Evolutionary conservation across 1,140 invertebrate species (phyloP), one percentile per base, ranked within the genome.

Genomic region (Chymomyza costata): DNA sequence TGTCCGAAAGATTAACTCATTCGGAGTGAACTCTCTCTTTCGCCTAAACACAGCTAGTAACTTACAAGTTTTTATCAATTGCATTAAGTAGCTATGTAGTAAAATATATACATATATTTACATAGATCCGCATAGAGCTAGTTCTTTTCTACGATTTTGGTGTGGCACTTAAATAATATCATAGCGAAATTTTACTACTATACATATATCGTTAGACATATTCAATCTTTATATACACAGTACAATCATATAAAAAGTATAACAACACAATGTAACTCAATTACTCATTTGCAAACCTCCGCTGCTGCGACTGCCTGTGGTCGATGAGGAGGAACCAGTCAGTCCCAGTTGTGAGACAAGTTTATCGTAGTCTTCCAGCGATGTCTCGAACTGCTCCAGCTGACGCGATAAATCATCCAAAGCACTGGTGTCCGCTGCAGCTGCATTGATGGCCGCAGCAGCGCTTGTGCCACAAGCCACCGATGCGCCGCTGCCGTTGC

Each of bases 291-390:
- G 82, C 2, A 84, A 57, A 16, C 82, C 82, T 2, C 73, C 73
- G 25, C 82, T 84, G 30, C 82, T 84, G 35, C 82, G 68, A 39
- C 82, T 84, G 35, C 82, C 82, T 10, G 82, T 83, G n/a, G n/a
- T n/a, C n/a, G n/a, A n/a, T 2, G 82, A 84, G 0, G 74, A 82
- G 25, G 82, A 82, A 43, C 73, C 73, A 15, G 69, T 71, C n/a
- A 68, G 88, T 84, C 89, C 91, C 15, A 93, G 80, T 16, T 90
- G 89, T 51, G 89, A 89, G 50, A 94, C 86, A 81, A 93, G 84
- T 59, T 91, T 89, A 69, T 94, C 92, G 83, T 93, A 95, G 52
- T 92, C 90, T 34, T 89, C 88, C 69, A 93, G 87, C 65, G 90
- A 90, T 1, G 89, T 90, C 86, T 95, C 93, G 80, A 93, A 94